Evolutionary conservation across 1,140 invertebrate species (phyloP), one percentile per base, ranked within the genome.

Genomic region (Zaprionus kolodkinae): DNA sequence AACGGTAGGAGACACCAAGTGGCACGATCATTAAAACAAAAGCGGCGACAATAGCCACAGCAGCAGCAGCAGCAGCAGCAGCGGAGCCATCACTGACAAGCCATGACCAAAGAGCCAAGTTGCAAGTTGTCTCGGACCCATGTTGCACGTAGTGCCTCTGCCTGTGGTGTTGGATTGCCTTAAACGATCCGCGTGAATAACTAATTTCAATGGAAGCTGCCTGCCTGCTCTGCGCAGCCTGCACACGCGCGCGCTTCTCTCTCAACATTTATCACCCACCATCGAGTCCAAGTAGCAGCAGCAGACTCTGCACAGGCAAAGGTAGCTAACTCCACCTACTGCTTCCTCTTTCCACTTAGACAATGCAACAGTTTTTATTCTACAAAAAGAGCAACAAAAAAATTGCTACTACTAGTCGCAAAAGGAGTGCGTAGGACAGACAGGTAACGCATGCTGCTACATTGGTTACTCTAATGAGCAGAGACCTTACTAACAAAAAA

Each of bases 181-280:
- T 89, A 89, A 89, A 89, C 85, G 85, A 89, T 89, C 85, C 86
- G 86, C 86, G 86, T 90, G 86, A 90, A 90, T 90, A 90, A 90
- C 86, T 90, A 90, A 90, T 90, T 90, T 90, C 86, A 90, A 90
- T 90, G 86, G 86, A 80, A 76, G 72, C 87, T 89, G 75, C 62
- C 59, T 35, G 61, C 76, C 27, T 30, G 27, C 27, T 30, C 27
- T 30, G 27, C 3, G 3, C 27, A 72, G 72, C 76, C 68, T 67
- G 72, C 83, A 81, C 70, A 76, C 72, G 68, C 81, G 70, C 55
- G 69, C 75, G 3, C 27, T 63, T 73, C 75, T 66, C 66, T 73
- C 75, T 66, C 65, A 81, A 79, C 86, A 89, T 90, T 90, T 90
- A 90, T 90, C 86, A 90, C 86, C 86, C 86, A 90, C 86, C 86